Percentiles rank a stretch among this genome's conserved stretches.
Conservation (phyloP, 2,113 vertebrate species). For the Rhipidura dahli region DNA sequence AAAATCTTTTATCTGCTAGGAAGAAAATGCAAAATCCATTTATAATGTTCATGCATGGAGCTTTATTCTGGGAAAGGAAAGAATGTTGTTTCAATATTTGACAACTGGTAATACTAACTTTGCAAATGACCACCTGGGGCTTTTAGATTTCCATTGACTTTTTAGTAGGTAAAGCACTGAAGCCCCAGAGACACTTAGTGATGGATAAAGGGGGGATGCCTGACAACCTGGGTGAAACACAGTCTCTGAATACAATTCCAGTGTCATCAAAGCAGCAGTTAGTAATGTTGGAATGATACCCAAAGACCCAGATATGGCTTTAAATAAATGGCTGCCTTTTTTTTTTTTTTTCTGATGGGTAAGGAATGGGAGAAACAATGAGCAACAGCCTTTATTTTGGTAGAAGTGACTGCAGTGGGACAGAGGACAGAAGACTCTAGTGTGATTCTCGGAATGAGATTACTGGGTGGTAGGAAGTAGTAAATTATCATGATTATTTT, state of each 20-base stretch:
- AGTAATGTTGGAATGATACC: not conserved
- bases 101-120: not conserved
- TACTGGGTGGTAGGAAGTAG: not conserved
- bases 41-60: not conserved
- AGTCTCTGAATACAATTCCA: not conserved
- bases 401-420: not conserved
- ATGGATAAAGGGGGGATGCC: not conserved
- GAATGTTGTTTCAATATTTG: not conserved
- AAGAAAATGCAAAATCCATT: slow-evolving; percentile 1
- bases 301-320: not conserved
- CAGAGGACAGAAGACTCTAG: not conserved
- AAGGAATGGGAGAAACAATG: not conserved
- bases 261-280: not conserved
- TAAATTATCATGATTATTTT: not conserved
- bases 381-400: not conserved
- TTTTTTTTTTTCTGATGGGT: accelerated
- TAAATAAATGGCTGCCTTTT: not conserved
- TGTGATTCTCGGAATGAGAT: not conserved
- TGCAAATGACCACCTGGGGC: not conserved
- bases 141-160: slow-evolving; percentile 22
- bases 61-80: not conserved
- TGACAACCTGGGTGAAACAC: not conserved
- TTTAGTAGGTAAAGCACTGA: not conserved
- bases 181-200: not conserved
- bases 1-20: not conserved